Evolutionary conservation across 2,797 vertebrate species (phyloP).

Genomic region (Acrocephalus scirpaceus): DNA sequence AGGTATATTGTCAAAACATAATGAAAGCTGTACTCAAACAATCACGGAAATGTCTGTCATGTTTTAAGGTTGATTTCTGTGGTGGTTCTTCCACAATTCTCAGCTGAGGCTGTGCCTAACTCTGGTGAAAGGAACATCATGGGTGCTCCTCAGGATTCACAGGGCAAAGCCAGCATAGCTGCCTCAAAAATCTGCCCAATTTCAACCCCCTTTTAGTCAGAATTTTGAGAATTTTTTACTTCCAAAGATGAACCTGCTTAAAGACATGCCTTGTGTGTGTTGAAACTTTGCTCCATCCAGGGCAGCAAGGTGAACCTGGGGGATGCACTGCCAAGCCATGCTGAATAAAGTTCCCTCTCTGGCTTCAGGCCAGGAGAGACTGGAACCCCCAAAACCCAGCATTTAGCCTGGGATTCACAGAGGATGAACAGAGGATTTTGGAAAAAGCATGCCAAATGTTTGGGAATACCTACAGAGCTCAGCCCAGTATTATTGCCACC

Average conservation of each 20-base stretch:
- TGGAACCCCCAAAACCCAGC: background rate
- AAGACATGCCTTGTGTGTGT: background rate
- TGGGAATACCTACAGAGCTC: background rate
- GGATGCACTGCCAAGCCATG: accelerated
- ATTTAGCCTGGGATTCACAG: background rate
- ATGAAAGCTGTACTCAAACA: background rate
- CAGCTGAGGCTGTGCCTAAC: background rate
- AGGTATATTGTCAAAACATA: background rate
- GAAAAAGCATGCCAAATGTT: background rate
- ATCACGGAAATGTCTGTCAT: background rate
- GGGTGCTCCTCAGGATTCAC: background rate
- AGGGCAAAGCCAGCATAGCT: background rate
- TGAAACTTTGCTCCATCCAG: background rate
- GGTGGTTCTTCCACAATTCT: background rate
- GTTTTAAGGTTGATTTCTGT: background rate
- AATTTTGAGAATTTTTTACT: background rate
- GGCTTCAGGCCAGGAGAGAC: background rate
- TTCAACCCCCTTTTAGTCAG: background rate
- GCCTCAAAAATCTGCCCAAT: background rate
- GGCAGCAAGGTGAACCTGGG: background rate
- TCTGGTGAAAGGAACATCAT: background rate
- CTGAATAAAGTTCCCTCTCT: background rate
- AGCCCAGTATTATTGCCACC: background rate
- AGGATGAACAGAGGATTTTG: background rate
- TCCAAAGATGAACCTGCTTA: background rate